Evolutionary conservation across 1,140 invertebrate species (phyloP).

Genomic region (Cotesia typhae): DNA sequence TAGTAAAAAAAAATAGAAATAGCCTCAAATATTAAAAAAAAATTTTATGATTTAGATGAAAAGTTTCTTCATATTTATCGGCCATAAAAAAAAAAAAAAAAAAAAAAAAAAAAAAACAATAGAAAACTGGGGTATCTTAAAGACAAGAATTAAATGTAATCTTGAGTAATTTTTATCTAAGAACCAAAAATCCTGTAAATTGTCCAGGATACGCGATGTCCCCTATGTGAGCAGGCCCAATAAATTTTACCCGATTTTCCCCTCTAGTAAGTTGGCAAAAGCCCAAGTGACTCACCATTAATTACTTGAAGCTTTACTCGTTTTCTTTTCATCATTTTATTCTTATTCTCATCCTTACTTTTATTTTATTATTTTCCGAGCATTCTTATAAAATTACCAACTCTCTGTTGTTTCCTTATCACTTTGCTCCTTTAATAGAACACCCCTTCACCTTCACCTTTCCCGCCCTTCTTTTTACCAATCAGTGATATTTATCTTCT

Average conservation of each 20-base stretch:
- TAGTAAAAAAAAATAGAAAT: too few relatives aligned
- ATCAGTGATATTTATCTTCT: background rate
- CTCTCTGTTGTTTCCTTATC: slow-evolving; percentile 18
- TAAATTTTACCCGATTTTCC: slow-evolving; percentile 54
- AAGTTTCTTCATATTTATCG: too few relatives aligned
- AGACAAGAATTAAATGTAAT: background rate
- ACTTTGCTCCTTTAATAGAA: background rate
- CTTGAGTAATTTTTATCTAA: slow-evolving; percentile 19
- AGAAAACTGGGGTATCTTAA: too few relatives aligned
- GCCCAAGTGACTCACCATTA: slow-evolving; percentile 56
- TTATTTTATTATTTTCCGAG: slow-evolving; percentile 37
- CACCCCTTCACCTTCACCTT: too few relatives aligned
- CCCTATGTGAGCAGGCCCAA: slow-evolving; percentile 33
- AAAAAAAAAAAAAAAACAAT: too few relatives aligned
- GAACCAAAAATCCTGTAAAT: slow-evolving; percentile 41
- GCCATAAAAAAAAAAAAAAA: too few relatives aligned
- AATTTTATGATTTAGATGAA: too few relatives aligned
- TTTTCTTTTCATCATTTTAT: slow-evolving; percentile 43
- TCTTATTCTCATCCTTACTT: slow-evolving; percentile 33
- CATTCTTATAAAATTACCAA: background rate
- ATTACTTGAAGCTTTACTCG: slow-evolving; percentile 50
- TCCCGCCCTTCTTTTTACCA: background rate
- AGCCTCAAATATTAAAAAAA: too few relatives aligned
- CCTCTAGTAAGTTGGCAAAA: slow-evolving; percentile 47
- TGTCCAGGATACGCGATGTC: slow-evolving; percentile 41